A percentile compares a stretch with the other conserved stretches of the same genome.
Conservation (phyloP, 2,797 vertebrate genomes). For the Acrossocheilus fasciatus region DNA sequence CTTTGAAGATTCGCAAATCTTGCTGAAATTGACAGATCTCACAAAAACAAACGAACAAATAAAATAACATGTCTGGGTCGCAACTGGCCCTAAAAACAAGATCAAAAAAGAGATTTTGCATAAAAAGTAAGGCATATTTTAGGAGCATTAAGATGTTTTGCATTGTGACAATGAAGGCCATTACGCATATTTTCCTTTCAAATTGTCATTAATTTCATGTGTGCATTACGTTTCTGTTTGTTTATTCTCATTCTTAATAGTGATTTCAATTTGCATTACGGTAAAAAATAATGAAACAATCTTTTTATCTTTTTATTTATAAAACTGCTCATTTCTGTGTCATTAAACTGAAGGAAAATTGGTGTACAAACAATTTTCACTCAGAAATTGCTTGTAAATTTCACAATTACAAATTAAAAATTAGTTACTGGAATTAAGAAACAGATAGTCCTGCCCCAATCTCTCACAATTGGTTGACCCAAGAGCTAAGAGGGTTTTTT, state of each 20-base stretch:
- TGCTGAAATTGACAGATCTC: slow-evolving; percentile 15
- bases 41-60: slow-evolving; percentile 3
- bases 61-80: slow-evolving; percentile 33
- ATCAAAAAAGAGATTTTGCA: background rate
- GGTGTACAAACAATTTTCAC: background rate
- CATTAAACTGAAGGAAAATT: background rate
- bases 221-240: background rate
- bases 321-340: background rate
- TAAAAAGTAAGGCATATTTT: background rate
- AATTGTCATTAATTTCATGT: background rate
- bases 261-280: background rate
- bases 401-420: background rate
- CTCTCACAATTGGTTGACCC: background rate
- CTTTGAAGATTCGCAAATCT: background rate
- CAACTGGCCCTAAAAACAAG: slow-evolving; percentile 37
- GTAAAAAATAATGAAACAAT: background rate
- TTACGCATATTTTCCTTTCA: background rate
- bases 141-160: background rate
- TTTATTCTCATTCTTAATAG: background rate
- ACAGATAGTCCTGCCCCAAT: background rate
- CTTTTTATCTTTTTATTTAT: background rate
- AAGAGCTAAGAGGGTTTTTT: background rate
- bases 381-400: background rate
- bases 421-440: background rate
- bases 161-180: background rate